Evolutionary conservation across 1,140 invertebrate genomes (phyloP), one percentile per base, ranked within the genome.

Genomic region (Drosophila bifasciata): DNA sequence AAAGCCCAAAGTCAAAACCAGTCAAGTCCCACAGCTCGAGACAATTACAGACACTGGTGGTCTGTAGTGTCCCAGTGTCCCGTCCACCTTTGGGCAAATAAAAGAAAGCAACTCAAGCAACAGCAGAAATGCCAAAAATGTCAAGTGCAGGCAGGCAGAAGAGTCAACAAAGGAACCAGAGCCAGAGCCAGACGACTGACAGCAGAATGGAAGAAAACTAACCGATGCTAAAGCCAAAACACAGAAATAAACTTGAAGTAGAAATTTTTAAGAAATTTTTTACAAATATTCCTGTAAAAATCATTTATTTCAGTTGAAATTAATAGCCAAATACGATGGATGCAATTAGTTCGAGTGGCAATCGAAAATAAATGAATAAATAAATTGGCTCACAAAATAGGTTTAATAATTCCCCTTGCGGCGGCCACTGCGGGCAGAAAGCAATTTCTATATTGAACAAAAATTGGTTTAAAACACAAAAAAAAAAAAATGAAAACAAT

Each of bases 101-200:
- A 5, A 16, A 25, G 61, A 9, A 9, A 67, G 4, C 19, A 36
- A 15, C n/a, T 39, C 23, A 48, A 23, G 13, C 40, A 13, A n/a
- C 16, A 13, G 15, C 16, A 13, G 44, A 50, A 44, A 32, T 61
- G 49, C 44, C 49, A 60, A 73, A 55, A 74, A 64, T 8, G 70
- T 74, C 70, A 74, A 57, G 59, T 57, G 41, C 70, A 74, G 71
- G 49, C 41, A 21, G 36, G 41, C 57, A 52, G 55, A 51, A 48
- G 48, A 48, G 25, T 53, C 43, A 40, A 53, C 23, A 72, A 49
- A 52, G 45, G 48, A 23, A 17, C n/a, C n/a, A n/a, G n/a, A n/a
- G n/a, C n/a, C n/a, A n/a, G 9, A 36, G 32, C 11, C 25, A 17
- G 16, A 11, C 70, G 46, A 46, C 45, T 32, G 39, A 70, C 40